A percentile compares a stretch with the other conserved stretches of the same genome.
These are phyloP conservation scores for Danio jaintianensis DNA, from an alignment of 2,797 vertebrate species.

Conservation along the genomic window DNA sequence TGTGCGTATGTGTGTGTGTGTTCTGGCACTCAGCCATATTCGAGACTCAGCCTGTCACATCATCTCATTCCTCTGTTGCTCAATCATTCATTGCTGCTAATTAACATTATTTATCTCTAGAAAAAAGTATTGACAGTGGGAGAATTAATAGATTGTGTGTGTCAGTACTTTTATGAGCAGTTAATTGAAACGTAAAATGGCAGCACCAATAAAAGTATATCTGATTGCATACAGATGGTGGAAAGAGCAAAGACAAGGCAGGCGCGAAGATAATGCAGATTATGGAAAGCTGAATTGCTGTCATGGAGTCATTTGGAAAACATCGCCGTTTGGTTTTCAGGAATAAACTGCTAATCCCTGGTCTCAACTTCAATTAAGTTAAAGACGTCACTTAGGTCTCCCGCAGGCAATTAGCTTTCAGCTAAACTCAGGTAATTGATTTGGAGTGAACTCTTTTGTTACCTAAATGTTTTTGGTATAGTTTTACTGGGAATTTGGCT, in stretches of 20 bases:
- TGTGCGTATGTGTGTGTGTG: background rate
- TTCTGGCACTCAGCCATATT: constrained; percentile 28
- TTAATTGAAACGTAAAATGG: background rate
- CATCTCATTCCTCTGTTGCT: constrained; percentile 10
- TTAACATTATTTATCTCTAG: constrained; percentile 35
- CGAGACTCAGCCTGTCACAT: constrained; percentile 14
- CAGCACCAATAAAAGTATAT: background rate
- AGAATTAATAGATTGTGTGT: constrained; percentile 11
- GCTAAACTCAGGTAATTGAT: constrained; percentile 52
- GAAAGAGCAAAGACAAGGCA: background rate
- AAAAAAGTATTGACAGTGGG: constrained; percentile 11
- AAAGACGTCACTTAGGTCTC: constrained; percentile 50
- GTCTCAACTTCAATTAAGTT: constrained; percentile 55
- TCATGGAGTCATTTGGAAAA: constrained; percentile 30
- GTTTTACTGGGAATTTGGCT: background rate
- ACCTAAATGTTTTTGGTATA: constrained; percentile 14
- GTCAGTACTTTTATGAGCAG: background rate
- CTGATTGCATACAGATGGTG: background rate
- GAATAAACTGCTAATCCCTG: constrained; percentile 51
- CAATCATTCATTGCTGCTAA: constrained; percentile 45
- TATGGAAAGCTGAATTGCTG: background rate
- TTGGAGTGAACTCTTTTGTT: constrained; percentile 45
- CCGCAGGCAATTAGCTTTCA: constrained; percentile 43
- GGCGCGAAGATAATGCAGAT: background rate
- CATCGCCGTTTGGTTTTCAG: constrained; percentile 29